phyloP scores from a whole-genome alignment of 2,113 vertebrate species.

The Deroptyus accipitrinus region DNA sequence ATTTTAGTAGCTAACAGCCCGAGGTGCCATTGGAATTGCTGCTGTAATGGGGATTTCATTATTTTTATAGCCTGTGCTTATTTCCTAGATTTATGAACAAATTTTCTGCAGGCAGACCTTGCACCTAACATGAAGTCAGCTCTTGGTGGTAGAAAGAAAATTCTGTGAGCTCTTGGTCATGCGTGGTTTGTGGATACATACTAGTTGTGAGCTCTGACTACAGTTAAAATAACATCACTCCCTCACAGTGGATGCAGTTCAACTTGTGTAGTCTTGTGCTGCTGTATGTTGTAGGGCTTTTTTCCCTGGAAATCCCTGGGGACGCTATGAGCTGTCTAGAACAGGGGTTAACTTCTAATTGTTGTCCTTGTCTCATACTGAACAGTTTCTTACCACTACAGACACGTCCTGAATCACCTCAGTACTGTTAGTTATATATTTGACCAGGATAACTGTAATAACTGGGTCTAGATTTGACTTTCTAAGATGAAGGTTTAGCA shows the following conservation, averaged over 20 bases:
- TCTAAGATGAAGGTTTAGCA: not conserved
- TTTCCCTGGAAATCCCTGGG: not conserved
- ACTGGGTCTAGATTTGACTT: not conserved
- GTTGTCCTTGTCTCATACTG: not conserved
- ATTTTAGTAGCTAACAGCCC: slow-evolving; percentile 38
- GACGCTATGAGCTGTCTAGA: not conserved
- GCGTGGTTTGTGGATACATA: not conserved
- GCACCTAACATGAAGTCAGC: not conserved
- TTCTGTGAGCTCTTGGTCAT: not conserved
- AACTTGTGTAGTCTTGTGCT: not conserved
- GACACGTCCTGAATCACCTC: not conserved
- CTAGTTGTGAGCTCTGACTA: not conserved
- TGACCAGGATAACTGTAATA: not conserved
- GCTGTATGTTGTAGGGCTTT: not conserved
- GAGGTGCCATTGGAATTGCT: slow-evolving; percentile 35
- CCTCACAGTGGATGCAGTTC: not conserved
- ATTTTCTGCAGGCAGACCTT: slow-evolving; percentile 18
- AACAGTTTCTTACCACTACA: not conserved
- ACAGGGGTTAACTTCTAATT: not conserved
- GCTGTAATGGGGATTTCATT: slow-evolving; percentile 50
- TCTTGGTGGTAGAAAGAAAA: not conserved
- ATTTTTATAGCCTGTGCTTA: slow-evolving; percentile 51
- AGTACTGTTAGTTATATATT: not conserved
- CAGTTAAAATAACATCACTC: not conserved
- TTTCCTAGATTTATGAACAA: slow-evolving; percentile 53